A percentile compares a stretch with the other conserved stretches of the same genome.
These are phyloP conservation scores for Chlorospingus semifuscus DNA, from an alignment of 2,797 vertebrate species.

Conservation along the genomic window DNA sequence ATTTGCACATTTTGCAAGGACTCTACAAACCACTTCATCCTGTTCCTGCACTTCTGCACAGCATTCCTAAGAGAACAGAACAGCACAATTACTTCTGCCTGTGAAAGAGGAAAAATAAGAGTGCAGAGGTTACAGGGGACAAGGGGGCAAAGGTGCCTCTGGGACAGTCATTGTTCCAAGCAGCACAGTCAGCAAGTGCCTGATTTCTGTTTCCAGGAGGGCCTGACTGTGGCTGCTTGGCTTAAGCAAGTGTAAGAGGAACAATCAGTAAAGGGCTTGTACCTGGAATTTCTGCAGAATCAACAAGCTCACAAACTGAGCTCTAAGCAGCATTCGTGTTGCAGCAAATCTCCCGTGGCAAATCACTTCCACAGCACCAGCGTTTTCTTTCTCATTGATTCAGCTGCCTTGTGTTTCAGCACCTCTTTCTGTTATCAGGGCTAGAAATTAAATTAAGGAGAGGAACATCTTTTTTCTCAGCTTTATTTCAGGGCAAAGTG, in stretches of 20 bases:
- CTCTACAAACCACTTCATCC: not conserved
- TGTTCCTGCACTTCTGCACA: not conserved
- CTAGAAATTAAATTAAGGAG: not conserved
- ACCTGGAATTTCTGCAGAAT: slow-evolving; percentile 12
- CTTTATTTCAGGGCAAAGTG: not conserved
- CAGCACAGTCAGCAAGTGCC: not conserved
- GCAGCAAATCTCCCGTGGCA: not conserved
- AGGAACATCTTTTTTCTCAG: not conserved
- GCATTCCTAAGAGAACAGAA: not conserved
- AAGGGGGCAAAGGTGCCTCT: not conserved
- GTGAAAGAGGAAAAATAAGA: not conserved
- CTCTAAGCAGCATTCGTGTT: not conserved
- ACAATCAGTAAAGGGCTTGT: not conserved
- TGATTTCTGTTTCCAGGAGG: not conserved
- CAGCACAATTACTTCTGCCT: not conserved
- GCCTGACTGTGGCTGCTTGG: not conserved
- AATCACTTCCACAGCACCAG: not conserved
- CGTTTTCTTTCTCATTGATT: not conserved
- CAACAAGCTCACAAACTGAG: not conserved
- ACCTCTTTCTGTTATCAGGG: not conserved
- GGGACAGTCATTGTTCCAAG: not conserved
- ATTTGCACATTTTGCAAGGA: not conserved
- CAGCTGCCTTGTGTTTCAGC: not conserved
- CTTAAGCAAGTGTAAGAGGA: not conserved
- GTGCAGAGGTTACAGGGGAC: not conserved